phyloP scores from a whole-genome alignment of 2,113 vertebrate species.

The Balaeniceps rex region DNA sequence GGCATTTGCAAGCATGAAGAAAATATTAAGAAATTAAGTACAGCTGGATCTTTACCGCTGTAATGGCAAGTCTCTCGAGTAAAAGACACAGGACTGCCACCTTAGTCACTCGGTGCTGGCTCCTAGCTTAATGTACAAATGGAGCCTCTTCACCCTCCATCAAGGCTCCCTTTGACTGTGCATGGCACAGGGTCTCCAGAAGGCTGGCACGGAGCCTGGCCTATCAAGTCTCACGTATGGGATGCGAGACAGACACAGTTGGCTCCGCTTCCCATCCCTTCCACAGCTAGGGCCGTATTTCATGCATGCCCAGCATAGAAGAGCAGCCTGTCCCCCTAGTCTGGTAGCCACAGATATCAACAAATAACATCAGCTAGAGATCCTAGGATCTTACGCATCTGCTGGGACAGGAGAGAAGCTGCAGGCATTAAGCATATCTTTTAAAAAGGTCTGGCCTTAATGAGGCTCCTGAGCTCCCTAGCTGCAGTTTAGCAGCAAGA shows the following conservation, averaged over 20 bases:
- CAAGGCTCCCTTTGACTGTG: background rate
- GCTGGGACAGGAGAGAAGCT: background rate
- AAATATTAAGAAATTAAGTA: background rate
- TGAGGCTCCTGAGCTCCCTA: background rate
- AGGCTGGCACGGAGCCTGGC: background rate
- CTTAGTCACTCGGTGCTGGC: background rate
- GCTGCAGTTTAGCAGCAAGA: background rate
- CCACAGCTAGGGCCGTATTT: background rate
- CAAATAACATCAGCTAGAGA: background rate
- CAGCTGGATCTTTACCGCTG: background rate
- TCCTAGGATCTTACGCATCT: background rate
- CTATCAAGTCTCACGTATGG: background rate
- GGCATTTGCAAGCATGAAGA: background rate
- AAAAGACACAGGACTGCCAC: background rate
- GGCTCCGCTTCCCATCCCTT: background rate
- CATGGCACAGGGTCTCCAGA: background rate
- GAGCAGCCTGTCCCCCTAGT: background rate
- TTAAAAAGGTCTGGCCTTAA: background rate
- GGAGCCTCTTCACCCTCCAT: background rate
- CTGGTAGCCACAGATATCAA: background rate
- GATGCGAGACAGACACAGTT: background rate
- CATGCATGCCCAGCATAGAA: background rate
- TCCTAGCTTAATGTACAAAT: background rate
- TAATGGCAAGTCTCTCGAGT: background rate
- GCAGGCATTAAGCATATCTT: background rate